A percentile compares a stretch with the other conserved stretches of the same genome.
Evolutionary conservation across 2,888 invertebrate genomes (phyloP).

Genomic region (Crioceris asparagi): DNA sequence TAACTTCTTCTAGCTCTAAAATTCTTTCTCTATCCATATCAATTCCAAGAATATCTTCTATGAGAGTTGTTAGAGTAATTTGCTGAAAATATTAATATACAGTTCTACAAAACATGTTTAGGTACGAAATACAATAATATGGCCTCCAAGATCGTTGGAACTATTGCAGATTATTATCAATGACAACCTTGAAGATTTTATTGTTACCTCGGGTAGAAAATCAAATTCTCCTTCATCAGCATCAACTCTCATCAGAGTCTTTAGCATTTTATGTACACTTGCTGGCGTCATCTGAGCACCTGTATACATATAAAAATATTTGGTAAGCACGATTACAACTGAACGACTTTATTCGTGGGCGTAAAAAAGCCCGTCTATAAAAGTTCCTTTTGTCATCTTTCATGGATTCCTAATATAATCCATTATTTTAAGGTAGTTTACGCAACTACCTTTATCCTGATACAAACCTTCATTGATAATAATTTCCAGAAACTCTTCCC

Average conservation of each 20-base stretch:
- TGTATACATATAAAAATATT: conserved; percentile 13
- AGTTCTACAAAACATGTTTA: no score
- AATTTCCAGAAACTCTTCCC: conserved; percentile 23
- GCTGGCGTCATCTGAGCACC: conserved; percentile 25
- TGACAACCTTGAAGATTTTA: no score
- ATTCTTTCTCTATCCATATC: conserved; percentile 30
- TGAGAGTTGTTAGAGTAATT: conserved; percentile 19
- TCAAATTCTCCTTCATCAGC: conserved; percentile 19
- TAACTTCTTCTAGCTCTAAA: conserved; percentile 8
- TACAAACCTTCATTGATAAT: conserved; percentile 21
- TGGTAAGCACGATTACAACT: neutral
- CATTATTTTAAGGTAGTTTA: no score
- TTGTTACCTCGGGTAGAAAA: conserved; percentile 30
- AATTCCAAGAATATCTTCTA: conserved; percentile 43
- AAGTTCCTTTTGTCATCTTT: no score
- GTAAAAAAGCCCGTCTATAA: no score
- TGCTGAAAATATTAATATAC: neutral
- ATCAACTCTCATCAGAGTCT: conserved; percentile 22
- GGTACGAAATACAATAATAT: no score
- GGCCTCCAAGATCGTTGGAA: no score
- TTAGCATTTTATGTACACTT: conserved; percentile 24
- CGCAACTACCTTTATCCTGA: no score
- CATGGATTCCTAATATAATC: no score
- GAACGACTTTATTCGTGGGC: no score
- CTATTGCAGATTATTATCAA: no score